Evolutionary conservation across 2,888 invertebrate genomes (phyloP), one percentile per base, ranked within the genome.

Genomic region (Cerastis rubricosa): DNA sequence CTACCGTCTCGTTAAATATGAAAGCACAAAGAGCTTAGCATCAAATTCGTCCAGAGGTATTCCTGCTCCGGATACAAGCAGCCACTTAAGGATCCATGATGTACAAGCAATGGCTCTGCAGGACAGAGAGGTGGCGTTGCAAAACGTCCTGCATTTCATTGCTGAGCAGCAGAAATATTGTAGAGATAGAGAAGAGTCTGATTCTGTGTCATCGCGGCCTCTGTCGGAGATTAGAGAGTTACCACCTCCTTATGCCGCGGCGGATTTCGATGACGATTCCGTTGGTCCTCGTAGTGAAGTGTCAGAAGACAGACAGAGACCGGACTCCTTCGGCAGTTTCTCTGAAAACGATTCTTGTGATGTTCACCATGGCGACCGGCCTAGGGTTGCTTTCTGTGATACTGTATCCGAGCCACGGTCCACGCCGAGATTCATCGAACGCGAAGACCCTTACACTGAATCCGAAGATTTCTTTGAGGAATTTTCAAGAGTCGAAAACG

Each of bases 1-100:
- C 93, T 98, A 98, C 92, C 97, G 98, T 51, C 97, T 98, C 83
- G 98, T 98, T 67, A 98, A 98, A 94, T 98, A 98, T 91, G 98
- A 98, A 92, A 98, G 98, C 94, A 98, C 98, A 81, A 98, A 98
- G 92, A 98, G 98, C 92, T 95, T 98, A 91, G 98, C 98, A 63
- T 98, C 98, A 54, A 98, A 98, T 89, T 98, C 98, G 66, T 98
- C 98, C 76, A 97, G 97, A 91, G 97, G 97, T 85, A 93, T 97
- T 64, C 97, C 97, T 17, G 97, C 97, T 8, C 94, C 92, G 78
- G 97, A 97, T 83, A 96, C 96, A 47, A 96, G 91, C 80, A 95
- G 87, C 84, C 95, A 95, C 86, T 91, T 97, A 72, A 91, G 96
- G 86, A 94, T 96, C 71, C 96, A 96, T 66, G 97, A 97, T 80